Base-by-base conservation (phyloP, 1,140 invertebrate species). In the Apis cerana region DNA sequence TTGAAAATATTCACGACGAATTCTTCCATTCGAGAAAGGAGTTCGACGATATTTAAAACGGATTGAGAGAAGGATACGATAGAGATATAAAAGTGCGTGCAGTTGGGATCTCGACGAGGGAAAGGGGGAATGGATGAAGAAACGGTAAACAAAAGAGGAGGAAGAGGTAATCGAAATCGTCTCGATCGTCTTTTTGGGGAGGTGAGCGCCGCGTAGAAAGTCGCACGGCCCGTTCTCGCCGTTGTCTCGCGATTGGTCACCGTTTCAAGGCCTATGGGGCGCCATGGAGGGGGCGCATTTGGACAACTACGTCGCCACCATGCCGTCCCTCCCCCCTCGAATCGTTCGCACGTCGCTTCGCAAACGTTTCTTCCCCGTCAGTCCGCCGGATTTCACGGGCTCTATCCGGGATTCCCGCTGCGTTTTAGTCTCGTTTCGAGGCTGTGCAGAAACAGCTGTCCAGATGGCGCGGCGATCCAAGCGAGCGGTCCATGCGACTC, bases 281-380 rank as follows among this genome's bases (percentile, higher is more conserved):
- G 84, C 79, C 84, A 80, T 83, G 87, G 87, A 80, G 82, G 67
- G 56, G 85, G 62, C 89, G 90, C n/a, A 88, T 92, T 92, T 92
- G 85, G 91, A 88, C 86, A 91, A 91, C 90, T 91, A 88, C 91
- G 89, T 91, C 89, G 92, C 88, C 88, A 86, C 75, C 86, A 85
- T 87, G 50, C 27, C 27, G 27, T 3, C 33, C 3, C 33, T 33
- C 67, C 69, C 87, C 23, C 91, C 75, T 9, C 54, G 62, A 56
- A 79, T 59, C 58, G 75, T 52, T 68, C 56, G 33, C 33, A 7
- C 33, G n/a, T 58, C n/a, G 11, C 52, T 69, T 56, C 27, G 23
- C 65, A 10, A 71, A 21, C 65, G 48, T 27, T 64, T 17, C 68
- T n/a, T 70, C 12, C 12, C 33, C 12, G 52, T 58, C 48, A 15